phyloP scores from a whole-genome alignment of 2,797 vertebrate genomes.

The Dallia pectoralis region DNA sequence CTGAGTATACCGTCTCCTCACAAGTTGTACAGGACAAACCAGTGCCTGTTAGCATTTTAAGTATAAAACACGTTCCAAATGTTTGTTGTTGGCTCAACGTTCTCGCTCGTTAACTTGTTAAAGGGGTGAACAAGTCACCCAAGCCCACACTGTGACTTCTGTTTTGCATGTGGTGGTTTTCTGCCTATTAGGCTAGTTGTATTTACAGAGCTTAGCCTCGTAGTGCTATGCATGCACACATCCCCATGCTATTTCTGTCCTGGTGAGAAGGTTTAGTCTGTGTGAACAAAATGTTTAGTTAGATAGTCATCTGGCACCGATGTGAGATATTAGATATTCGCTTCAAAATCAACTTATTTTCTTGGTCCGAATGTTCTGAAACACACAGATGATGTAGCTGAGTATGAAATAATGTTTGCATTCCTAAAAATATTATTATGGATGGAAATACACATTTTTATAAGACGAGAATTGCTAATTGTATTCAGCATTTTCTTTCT shows the following conservation, averaged over 20 bases:
- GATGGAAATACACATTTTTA: no score
- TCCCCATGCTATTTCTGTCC: slow-evolving; percentile 21
- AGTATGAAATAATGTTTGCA: no score
- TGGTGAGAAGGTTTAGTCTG: slow-evolving; percentile 38
- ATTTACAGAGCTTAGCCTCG: slow-evolving; percentile 28
- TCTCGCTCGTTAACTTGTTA: background rate
- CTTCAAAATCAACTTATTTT: background rate
- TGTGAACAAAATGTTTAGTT: background rate
- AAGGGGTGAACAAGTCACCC: background rate
- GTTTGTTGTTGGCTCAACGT: no score
- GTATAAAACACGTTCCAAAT: no score
- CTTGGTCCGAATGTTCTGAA: background rate
- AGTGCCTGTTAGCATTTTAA: no score
- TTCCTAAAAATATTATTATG: no score
- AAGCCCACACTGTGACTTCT: background rate
- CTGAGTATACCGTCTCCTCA: no score
- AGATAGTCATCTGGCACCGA: background rate
- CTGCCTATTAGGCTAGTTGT: slow-evolving; percentile 1
- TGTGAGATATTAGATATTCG: background rate
- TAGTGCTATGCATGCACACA: slow-evolving; percentile 3
- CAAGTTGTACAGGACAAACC: no score
- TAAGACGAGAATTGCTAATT: no score
- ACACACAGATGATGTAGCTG: no score
- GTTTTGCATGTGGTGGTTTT: background rate
- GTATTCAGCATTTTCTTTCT: no score